phyloP scores from a whole-genome alignment of 2,797 vertebrate genomes.

The Melanogrammus aeglefinus region DNA sequence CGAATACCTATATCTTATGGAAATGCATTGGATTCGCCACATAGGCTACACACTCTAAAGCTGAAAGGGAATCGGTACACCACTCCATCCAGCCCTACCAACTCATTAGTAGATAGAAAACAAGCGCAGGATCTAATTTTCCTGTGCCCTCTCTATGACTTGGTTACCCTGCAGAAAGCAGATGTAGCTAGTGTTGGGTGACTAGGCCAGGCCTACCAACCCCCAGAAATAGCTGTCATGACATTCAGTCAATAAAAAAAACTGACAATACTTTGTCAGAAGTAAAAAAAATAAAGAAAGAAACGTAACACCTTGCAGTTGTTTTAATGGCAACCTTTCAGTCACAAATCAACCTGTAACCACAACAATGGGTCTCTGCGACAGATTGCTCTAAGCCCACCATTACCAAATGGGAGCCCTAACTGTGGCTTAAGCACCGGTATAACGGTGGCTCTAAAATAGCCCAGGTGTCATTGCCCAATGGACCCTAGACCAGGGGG shows the following conservation, averaged over 20 bases:
- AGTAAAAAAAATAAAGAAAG: too few species aligned
- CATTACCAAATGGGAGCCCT: slow-evolving; percentile 11
- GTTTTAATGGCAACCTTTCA: neutral
- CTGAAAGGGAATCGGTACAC: neutral
- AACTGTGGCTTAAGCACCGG: neutral
- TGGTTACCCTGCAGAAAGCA: neutral
- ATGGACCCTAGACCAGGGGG: slow-evolving; percentile 9
- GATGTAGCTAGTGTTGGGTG: neutral
- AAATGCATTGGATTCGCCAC: neutral
- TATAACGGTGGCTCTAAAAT: slow-evolving; percentile 24
- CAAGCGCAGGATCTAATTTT: neutral
- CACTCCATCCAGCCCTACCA: neutral
- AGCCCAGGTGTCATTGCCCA: slow-evolving; percentile 13
- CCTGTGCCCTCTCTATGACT: neutral
- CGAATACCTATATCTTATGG: neutral
- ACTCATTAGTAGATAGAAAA: neutral
- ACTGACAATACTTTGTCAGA: neutral
- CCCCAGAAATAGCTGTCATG: neutral
- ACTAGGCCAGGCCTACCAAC: neutral
- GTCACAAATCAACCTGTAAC: neutral
- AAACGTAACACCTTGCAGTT: neutral
- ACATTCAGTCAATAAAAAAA: neutral
- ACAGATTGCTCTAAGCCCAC: slow-evolving; percentile 3
- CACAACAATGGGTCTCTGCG: neutral
- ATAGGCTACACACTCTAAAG: neutral